phyloP scores from a whole-genome alignment of 2,797 vertebrate genomes.

The Falco cherrug region DNA sequence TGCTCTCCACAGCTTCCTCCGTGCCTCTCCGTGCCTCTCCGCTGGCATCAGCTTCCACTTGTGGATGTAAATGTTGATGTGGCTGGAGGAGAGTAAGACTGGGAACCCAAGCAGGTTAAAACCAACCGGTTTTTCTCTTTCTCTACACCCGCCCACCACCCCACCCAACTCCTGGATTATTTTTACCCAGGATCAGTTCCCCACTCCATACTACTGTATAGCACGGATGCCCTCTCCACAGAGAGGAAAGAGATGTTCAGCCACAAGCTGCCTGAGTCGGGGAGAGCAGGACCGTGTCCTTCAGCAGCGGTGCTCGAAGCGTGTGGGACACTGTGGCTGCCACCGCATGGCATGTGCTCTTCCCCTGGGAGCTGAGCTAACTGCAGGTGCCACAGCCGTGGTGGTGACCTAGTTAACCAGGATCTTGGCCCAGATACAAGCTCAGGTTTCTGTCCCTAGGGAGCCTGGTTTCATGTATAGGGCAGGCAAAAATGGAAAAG shows the following conservation, averaged over 20 bases:
- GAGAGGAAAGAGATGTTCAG: neutral
- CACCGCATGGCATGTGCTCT: neutral
- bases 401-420: neutral
- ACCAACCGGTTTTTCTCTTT: accelerated
- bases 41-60: neutral
- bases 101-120: neutral
- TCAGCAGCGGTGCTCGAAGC: accelerated
- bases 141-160: too few species aligned
- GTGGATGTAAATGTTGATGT: neutral
- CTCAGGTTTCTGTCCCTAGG: neutral
- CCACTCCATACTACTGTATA: accelerated
- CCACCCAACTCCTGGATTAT: neutral
- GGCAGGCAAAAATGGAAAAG: conserved; percentile 11
- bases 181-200: neutral
- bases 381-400: neutral
- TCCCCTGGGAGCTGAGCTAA: neutral
- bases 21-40: accelerated
- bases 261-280: neutral
- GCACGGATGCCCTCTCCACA: neutral
- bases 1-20: neutral
- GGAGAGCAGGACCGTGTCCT: neutral
- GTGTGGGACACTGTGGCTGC: accelerated
- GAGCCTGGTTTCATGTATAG: neutral
- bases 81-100: neutral
- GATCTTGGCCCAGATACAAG: neutral